These are phyloP conservation scores for Calyptommatus sinebrachiatus DNA, from an alignment of 2,113 vertebrate genomes.

Conservation along the genomic window DNA sequence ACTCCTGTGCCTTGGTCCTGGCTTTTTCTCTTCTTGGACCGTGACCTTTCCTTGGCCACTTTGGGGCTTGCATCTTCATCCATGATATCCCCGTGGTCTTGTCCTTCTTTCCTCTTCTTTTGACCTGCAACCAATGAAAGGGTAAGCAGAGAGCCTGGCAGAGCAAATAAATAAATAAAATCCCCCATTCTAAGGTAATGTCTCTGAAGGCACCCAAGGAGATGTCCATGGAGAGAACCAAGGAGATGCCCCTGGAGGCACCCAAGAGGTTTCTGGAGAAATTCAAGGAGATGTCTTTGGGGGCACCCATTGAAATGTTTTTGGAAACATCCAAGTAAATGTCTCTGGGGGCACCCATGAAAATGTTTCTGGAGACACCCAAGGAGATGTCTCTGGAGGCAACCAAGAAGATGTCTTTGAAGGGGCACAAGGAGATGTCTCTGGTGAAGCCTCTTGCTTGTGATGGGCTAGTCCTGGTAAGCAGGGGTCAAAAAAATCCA, in stretches of 20 bases:
- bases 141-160: conserved; percentile 36
- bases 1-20: conserved; percentile 71
- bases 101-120: conserved; percentile 72
- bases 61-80: conserved; percentile 72
- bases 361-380: not conserved
- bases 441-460: too few species aligned
- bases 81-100: conserved; percentile 67
- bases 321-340: too few species aligned
- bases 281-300: too few species aligned
- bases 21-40: conserved; percentile 76
- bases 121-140: conserved; percentile 69
- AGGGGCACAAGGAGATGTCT: too few species aligned
- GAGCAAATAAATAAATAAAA: not conserved
- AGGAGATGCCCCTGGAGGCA: too few species aligned
- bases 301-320: too few species aligned
- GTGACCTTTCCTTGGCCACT: conserved; percentile 72
- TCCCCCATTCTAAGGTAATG: too few species aligned
- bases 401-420: not conserved
- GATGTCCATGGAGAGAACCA: too few species aligned
- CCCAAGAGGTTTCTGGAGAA: too few species aligned
- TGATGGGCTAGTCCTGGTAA: fast-evolving
- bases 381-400: not conserved
- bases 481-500: not conserved
- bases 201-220: too few species aligned
- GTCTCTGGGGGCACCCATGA: too few species aligned